phyloP scores from a whole-genome alignment of 2,797 vertebrate species.

The Neosilurus hyrtlii region DNA sequence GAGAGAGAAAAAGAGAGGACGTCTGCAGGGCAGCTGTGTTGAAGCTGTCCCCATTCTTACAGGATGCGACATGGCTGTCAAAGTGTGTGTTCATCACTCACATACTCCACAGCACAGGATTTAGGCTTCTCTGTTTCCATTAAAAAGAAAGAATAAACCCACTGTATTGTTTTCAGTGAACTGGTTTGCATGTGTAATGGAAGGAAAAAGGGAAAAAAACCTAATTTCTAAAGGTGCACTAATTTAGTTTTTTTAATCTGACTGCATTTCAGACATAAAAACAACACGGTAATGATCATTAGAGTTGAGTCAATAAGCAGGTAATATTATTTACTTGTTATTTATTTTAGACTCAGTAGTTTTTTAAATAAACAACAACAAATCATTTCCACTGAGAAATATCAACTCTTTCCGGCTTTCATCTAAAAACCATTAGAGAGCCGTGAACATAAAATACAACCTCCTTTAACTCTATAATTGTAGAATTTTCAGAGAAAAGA shows the following conservation, averaged over 20 bases:
- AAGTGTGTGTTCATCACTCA: slow-evolving; percentile 61
- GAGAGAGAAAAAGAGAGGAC: slow-evolving; percentile 57
- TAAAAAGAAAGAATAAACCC: background rate
- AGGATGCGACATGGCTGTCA: slow-evolving; percentile 81
- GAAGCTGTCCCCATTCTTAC: slow-evolving; percentile 69
- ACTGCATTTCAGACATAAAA: background rate
- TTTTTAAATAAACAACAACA: background rate
- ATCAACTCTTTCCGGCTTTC: background rate
- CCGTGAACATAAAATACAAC: background rate
- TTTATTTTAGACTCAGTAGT: background rate
- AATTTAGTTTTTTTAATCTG: background rate
- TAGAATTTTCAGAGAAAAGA: slow-evolving; percentile 31
- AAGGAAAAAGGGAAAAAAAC: background rate
- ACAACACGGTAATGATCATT: background rate
- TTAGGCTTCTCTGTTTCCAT: slow-evolving; percentile 1
- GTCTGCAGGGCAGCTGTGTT: slow-evolving; percentile 77
- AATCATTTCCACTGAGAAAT: background rate
- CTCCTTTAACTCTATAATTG: background rate
- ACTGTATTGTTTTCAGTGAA: slow-evolving; percentile 1
- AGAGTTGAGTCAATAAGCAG: background rate
- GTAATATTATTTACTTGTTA: background rate
- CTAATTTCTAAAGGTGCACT: background rate
- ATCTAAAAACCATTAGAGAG: background rate
- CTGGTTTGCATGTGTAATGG: background rate
- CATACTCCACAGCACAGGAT: slow-evolving; percentile 41